These are phyloP conservation scores for Nycticebus coucang DNA, from an alignment of 2,113 vertebrate genomes.

Conservation along the genomic window DNA sequence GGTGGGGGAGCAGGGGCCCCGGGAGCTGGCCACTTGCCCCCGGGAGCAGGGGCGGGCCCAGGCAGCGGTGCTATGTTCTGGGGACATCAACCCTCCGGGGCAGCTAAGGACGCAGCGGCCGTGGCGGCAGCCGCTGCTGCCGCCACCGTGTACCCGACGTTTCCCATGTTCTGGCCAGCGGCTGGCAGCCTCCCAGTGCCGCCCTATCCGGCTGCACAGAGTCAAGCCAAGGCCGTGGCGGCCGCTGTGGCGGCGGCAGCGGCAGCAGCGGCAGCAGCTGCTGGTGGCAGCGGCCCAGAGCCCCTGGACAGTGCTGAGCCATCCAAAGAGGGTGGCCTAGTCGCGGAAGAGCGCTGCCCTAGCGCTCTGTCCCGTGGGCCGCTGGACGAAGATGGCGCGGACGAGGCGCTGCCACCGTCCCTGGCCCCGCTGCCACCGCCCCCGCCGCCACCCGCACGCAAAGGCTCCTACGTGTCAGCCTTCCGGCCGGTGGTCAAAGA, in stretches of 20 bases:
- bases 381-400: constrained; percentile 74
- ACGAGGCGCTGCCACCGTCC: constrained; percentile 84
- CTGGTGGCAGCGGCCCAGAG: constrained; percentile 87
- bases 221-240: constrained; percentile 87
- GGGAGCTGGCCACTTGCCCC: constrained; percentile 74
- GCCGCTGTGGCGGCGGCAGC: constrained; percentile 86
- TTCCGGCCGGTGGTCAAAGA: constrained; percentile 97
- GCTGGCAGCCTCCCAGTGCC: constrained; percentile 90
- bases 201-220: constrained; percentile 86
- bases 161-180: constrained; percentile 96
- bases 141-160: constrained; percentile 90
- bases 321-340: constrained; percentile 81
- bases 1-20: constrained; percentile 84
- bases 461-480: constrained; percentile 94
- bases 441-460: constrained; percentile 89
- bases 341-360: constrained; percentile 87
- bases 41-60: constrained; percentile 76
- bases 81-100: constrained; percentile 79
- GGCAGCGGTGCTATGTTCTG: constrained; percentile 83
- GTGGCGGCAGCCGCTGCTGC: constrained; percentile 77
- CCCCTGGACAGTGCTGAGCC: constrained; percentile 86
- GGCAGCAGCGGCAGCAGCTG: constrained; percentile 73
- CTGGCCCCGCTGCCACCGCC: constrained; percentile 87
- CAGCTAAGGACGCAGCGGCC: constrained; percentile 77
- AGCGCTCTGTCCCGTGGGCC: constrained; percentile 85